A percentile compares a stretch with the other conserved stretches of the same genome.
Evolutionary conservation across 2,113 vertebrate genomes (phyloP).

Genomic region (Taurulus bubalis): DNA sequence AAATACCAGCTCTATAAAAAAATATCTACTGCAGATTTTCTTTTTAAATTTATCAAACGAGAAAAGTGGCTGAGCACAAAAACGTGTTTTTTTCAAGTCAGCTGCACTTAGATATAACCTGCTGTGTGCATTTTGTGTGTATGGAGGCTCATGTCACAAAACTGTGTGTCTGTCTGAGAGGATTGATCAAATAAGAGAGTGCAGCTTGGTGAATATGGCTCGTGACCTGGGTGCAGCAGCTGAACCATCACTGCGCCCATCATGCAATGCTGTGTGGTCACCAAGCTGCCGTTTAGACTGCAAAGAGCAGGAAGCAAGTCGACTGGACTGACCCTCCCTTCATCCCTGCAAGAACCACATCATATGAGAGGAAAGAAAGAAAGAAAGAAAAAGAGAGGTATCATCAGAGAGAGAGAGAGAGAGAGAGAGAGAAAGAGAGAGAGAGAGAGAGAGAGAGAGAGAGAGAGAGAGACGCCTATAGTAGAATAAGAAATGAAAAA

Average conservation of each 20-base stretch:
- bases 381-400: neutral
- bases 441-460: neutral
- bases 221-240: conserved; percentile 29
- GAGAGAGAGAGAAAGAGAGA: conserved; percentile 4
- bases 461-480: neutral
- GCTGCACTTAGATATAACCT: neutral
- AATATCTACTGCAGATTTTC: neutral
- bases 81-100: neutral
- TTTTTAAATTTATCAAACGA: neutral
- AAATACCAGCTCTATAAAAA: neutral
- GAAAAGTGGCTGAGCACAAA: neutral
- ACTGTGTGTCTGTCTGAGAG: neutral
- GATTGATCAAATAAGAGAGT: conserved; percentile 47
- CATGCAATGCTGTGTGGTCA: conserved; percentile 58
- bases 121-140: neutral
- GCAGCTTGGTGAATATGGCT: conserved; percentile 34
- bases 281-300: conserved; percentile 69
- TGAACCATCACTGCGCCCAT: conserved; percentile 45
- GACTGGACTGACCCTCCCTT: conserved; percentile 62
- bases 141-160: neutral
- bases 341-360: conserved; percentile 67
- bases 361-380: conserved; percentile 26
- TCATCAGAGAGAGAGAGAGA: neutral
- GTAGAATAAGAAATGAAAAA: conserved; percentile 2
- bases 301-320: conserved; percentile 60